Percentiles rank a stretch among this genome's conserved stretches.
phyloP scores from a whole-genome alignment of 2,113 vertebrate genomes.

The Antigone vipio region DNA sequence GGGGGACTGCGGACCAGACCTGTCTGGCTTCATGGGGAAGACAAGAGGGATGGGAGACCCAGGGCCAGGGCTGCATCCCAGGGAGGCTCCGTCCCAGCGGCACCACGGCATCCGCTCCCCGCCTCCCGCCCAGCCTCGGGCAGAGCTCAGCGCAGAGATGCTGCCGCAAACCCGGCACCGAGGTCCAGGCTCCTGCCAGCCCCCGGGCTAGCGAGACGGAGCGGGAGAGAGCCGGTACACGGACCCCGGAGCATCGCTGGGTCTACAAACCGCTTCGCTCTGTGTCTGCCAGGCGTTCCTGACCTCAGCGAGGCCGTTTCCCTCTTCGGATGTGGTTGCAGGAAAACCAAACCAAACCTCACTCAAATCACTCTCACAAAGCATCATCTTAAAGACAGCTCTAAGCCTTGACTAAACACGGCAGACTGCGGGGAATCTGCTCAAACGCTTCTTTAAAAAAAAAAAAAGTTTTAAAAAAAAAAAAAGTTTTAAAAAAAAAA shows the following conservation, averaged over 20 bases:
- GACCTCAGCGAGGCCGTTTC: fast-evolving
- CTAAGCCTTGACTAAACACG: slow-evolving; percentile 24
- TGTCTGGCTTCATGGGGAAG: neutral
- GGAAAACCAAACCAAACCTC: slow-evolving; percentile 50
- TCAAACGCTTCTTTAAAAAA: neutral
- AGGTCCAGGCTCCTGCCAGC: neutral
- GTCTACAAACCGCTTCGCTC: neutral
- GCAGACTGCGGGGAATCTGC: neutral
- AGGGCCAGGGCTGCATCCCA: neutral
- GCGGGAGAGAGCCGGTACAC: fast-evolving
- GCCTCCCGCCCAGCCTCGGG: neutral
- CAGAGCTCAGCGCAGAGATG: neutral
- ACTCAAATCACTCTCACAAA: slow-evolving; percentile 23
- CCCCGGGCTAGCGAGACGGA: fast-evolving
- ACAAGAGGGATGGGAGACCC: neutral
- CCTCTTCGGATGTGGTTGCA: neutral
- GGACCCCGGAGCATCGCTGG: neutral
- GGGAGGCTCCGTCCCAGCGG: neutral
- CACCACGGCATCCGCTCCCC: neutral
- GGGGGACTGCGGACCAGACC: neutral
- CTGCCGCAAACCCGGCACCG: fast-evolving
- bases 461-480: too few relatives aligned
- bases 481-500: neutral
- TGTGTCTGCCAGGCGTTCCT: neutral
- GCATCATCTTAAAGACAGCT: neutral